These are phyloP conservation scores for Tapera naevia DNA, from an alignment of 2,797 vertebrate genomes.

Conservation along the genomic window DNA sequence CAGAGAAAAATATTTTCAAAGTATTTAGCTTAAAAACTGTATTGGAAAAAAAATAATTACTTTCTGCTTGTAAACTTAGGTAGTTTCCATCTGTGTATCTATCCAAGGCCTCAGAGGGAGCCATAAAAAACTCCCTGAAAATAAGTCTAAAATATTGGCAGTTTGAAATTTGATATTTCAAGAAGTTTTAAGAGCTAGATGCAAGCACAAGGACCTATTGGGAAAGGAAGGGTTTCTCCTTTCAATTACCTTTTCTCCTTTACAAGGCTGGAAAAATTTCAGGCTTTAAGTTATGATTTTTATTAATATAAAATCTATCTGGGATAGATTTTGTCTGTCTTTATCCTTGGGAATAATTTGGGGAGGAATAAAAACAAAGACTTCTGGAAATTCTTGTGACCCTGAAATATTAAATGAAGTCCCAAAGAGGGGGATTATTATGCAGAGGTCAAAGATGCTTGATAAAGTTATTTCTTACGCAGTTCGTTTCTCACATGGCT, in stretches of 20 bases:
- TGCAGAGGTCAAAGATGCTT: slow-evolving; percentile 21
- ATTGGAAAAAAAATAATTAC: fast-evolving
- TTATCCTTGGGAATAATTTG: slow-evolving; percentile 4
- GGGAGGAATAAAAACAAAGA: slow-evolving; percentile 11
- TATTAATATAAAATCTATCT: slow-evolving; percentile 22
- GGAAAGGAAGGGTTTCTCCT: background rate
- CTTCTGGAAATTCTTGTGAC: slow-evolving; percentile 28
- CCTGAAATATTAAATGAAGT: slow-evolving; percentile 34
- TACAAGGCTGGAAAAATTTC: background rate
- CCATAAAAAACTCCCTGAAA: slow-evolving; percentile 14
- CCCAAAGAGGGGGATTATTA: slow-evolving; percentile 20
- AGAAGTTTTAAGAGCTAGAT: slow-evolving; percentile 23
- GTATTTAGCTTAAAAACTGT: background rate
- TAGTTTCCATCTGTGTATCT: slow-evolving; percentile 34
- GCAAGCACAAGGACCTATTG: slow-evolving; percentile 2
- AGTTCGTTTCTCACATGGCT: slow-evolving; percentile 21
- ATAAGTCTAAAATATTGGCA: slow-evolving; percentile 11
- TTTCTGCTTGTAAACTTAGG: slow-evolving; percentile 20
- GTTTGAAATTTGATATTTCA: slow-evolving; percentile 41
- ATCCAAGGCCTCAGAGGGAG: background rate
- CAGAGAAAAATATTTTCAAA: slow-evolving; percentile 26
- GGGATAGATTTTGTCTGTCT: background rate
- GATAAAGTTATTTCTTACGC: slow-evolving; percentile 26
- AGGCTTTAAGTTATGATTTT: slow-evolving; percentile 14
- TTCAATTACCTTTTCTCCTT: slow-evolving; percentile 28